Conservation (phyloP, 2,797 vertebrate genomes). For the Sciurus vulgaris region DNA sequence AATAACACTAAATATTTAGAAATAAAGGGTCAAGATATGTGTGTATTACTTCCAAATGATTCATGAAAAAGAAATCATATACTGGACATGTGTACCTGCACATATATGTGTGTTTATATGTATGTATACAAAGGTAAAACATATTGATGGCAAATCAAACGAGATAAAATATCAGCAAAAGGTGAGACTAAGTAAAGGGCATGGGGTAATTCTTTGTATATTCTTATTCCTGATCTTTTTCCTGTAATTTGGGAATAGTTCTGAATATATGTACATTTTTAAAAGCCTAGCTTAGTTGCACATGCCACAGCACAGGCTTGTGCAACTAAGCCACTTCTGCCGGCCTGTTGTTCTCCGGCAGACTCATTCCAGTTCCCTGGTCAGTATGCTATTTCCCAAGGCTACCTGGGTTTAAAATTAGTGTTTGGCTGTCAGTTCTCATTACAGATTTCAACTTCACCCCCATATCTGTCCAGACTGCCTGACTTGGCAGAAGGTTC, state of each 20-base stretch:
- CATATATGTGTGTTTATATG: rapidly evolving
- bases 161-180: not conserved
- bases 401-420: conserved; percentile 46
- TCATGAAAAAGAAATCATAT: not conserved
- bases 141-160: not conserved
- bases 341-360: not conserved
- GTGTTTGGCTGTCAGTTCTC: conserved; percentile 13
- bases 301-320: not conserved
- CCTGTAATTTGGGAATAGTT: not conserved
- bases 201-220: not conserved
- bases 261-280: not conserved
- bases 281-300: not conserved
- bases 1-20: not conserved
- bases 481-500: not conserved
- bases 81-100: not conserved
- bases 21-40: not conserved
- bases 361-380: not conserved
- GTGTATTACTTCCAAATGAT: not conserved
- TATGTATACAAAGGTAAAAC: not conserved
- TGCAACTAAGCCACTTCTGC: not conserved
- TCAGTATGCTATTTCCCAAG: not conserved
- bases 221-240: not conserved
- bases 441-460: conserved; percentile 17
- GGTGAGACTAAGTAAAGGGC: not conserved
- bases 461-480: not conserved